phyloP scores from a whole-genome alignment of 1,140 invertebrate species.

The Drosophila sproati region DNA sequence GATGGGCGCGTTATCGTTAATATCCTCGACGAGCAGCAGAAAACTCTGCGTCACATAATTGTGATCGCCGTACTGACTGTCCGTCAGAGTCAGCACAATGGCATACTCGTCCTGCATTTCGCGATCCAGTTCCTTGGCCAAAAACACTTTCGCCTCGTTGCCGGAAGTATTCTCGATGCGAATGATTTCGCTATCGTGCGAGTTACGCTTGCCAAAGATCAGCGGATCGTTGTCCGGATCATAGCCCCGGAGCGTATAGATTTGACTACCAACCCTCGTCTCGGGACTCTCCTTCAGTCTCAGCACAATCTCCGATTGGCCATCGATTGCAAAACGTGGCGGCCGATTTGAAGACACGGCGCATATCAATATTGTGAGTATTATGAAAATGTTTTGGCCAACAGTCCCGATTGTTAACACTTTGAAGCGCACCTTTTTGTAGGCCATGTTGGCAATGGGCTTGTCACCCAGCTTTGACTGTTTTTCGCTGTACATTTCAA shows the following conservation, averaged over 20 bases:
- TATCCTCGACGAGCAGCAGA: slow-evolving; percentile 94
- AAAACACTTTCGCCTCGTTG: slow-evolving; percentile 93
- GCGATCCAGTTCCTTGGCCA: slow-evolving; percentile 95
- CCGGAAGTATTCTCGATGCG: slow-evolving; percentile 91
- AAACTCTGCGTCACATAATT: slow-evolving; percentile 96
- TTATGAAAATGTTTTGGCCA: slow-evolving; percentile 32
- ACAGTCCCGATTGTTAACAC: not conserved
- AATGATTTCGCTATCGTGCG: slow-evolving; percentile 92
- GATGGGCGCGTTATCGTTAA: slow-evolving; percentile 95
- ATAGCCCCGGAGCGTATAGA: slow-evolving; percentile 92
- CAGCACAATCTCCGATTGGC: slow-evolving; percentile 94
- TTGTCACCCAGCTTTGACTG: slow-evolving; percentile 21
- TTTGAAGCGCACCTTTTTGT: slow-evolving; percentile 81
- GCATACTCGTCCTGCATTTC: slow-evolving; percentile 95
- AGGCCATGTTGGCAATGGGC: slow-evolving; percentile 37
- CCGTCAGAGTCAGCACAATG: slow-evolving; percentile 94
- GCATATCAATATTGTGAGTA: slow-evolving; percentile 50
- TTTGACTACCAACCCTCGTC: slow-evolving; percentile 92
- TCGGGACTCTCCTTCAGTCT: slow-evolving; percentile 94
- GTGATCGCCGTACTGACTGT: slow-evolving; percentile 93
- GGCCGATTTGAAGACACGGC: slow-evolving; percentile 88
- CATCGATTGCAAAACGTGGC: slow-evolving; percentile 93
- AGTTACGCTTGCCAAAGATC: slow-evolving; percentile 92
- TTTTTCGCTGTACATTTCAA: slow-evolving; percentile 63
- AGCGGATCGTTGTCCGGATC: slow-evolving; percentile 94